Conservation (phyloP, 2,797 vertebrate species). For the Aplochiton taeniatus region DNA sequence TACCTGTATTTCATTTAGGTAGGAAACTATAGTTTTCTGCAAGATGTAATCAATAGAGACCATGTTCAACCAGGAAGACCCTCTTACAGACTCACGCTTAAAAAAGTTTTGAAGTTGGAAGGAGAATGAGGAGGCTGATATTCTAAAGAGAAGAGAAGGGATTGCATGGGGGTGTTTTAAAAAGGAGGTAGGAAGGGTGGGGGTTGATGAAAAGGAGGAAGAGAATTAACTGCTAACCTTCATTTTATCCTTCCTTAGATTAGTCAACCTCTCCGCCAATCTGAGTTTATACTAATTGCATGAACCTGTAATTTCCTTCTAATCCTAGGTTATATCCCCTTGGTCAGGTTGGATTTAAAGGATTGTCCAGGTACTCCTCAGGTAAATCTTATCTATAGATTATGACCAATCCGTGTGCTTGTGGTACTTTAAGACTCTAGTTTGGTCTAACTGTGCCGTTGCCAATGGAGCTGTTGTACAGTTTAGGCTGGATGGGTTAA, state of each 20-base stretch:
- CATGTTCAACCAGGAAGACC: too few relatives aligned
- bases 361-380: constrained; percentile 40
- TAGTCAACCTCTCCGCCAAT: constrained; percentile 25
- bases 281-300: constrained; percentile 31
- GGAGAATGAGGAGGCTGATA: neutral
- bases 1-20: neutral
- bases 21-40: neutral
- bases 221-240: constrained; percentile 26
- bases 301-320: constrained; percentile 27
- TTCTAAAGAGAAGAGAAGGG: neutral
- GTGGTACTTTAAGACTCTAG: constrained; percentile 17
- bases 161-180: constrained; percentile 16
- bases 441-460: constrained; percentile 14
- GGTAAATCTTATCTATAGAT: constrained; percentile 56
- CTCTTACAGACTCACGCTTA: neutral
- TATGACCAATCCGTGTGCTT: constrained; percentile 39
- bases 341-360: constrained; percentile 28
- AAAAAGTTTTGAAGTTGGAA: neutral
- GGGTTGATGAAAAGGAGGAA: neutral
- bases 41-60: neutral
- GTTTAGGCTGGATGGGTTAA: neutral
- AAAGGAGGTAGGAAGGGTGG: constrained; percentile 8
- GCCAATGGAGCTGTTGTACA: too few relatives aligned
- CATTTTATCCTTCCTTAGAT: constrained; percentile 32
- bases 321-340: constrained; percentile 30